Percentiles rank a stretch among this genome's conserved stretches.
Evolutionary conservation across 2,888 invertebrate genomes (phyloP).

Genomic region (Philonicus albiceps): DNA sequence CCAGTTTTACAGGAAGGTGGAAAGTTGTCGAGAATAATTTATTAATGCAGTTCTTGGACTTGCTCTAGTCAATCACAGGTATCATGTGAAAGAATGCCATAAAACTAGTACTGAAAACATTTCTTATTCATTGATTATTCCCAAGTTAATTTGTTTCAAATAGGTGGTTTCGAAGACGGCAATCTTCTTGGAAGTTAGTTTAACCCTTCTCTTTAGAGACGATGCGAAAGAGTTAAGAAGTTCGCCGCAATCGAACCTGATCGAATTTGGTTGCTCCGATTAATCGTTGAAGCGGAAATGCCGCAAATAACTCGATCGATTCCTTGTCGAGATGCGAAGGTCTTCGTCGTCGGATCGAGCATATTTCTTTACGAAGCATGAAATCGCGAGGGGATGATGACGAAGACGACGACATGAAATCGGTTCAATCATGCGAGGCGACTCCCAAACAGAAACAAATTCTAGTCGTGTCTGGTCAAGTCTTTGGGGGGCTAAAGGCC

Average conservation of each 20-base stretch:
- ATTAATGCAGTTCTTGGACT: background rate
- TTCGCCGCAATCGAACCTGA: background rate
- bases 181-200: background rate
- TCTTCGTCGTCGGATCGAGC: background rate
- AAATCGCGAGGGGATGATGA: background rate
- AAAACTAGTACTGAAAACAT: background rate
- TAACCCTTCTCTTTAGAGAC: background rate
- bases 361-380: background rate
- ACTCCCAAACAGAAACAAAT: background rate
- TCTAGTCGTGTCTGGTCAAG: background rate
- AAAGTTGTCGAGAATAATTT: background rate
- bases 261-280: background rate
- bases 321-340: background rate
- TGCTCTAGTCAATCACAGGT: background rate
- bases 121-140: background rate
- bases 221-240: background rate
- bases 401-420: background rate
- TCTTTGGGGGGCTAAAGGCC: constrained; percentile 18
- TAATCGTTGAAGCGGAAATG: constrained; percentile 3
- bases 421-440: background rate
- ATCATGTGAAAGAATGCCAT: background rate
- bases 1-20: background rate
- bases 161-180: background rate
- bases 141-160: background rate
- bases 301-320: background rate